These are phyloP conservation scores for Chrysodeixis includens DNA, from an alignment of 2,888 invertebrate genomes.

Conservation along the genomic window DNA sequence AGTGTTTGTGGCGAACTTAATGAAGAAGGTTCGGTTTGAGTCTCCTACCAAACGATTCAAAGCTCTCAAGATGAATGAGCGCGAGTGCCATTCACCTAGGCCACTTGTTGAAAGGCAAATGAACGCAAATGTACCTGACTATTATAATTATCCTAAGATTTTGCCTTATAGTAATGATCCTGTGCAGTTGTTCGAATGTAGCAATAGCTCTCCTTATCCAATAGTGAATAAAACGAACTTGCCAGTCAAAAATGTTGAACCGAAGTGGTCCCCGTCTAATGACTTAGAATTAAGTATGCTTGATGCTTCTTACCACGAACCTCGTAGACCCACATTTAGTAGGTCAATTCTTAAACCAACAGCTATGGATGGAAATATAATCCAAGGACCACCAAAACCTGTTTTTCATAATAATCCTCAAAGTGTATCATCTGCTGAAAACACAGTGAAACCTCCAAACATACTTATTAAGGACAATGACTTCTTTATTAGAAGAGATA, in stretches of 20 bases:
- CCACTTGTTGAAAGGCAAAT: slow-evolving; percentile 74
- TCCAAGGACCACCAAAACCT: slow-evolving; percentile 20
- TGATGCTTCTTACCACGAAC: slow-evolving; percentile 69
- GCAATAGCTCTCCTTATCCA: slow-evolving; percentile 80
- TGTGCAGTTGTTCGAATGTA: slow-evolving; percentile 75
- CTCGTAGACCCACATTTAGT: slow-evolving; percentile 55
- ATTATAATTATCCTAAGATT: slow-evolving; percentile 60
- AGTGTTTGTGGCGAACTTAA: slow-evolving; percentile 45
- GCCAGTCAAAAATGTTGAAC: slow-evolving; percentile 48
- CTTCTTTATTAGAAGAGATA: slow-evolving; percentile 79
- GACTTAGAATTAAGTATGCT: slow-evolving; percentile 83
- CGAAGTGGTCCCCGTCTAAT: slow-evolving; percentile 72
- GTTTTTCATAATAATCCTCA: slow-evolving; percentile 33
- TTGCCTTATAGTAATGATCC: slow-evolving; percentile 75
- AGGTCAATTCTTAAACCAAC: slow-evolving; percentile 54
- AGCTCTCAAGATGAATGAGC: slow-evolving; percentile 69
- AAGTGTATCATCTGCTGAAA: slow-evolving; percentile 64
- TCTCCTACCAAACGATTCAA: slow-evolving; percentile 64
- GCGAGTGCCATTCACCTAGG: slow-evolving; percentile 83
- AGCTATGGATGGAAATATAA: slow-evolving; percentile 27
- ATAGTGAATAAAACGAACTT: slow-evolving; percentile 70
- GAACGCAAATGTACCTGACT: slow-evolving; percentile 58
- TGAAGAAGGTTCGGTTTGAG: slow-evolving; percentile 86
- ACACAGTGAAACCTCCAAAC: slow-evolving; percentile 65
- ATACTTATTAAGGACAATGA: slow-evolving; percentile 69